Evolutionary conservation across 2,113 vertebrate species (phyloP).

Genomic region (Brachyhypopomus gauderio): DNA sequence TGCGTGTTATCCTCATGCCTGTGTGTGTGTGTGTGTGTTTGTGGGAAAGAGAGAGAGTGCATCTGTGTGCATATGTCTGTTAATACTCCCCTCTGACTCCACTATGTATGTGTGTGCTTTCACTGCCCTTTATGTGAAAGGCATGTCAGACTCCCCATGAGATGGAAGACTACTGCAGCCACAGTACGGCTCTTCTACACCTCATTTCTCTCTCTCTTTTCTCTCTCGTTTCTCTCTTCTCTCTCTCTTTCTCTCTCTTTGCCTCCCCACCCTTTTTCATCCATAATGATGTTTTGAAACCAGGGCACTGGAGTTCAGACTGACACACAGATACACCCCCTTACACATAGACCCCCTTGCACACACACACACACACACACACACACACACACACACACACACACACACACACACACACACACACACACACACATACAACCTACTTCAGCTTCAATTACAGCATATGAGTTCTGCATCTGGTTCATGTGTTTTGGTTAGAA

Average conservation of each 20-base stretch:
- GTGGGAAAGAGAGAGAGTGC: background rate
- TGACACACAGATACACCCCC: background rate
- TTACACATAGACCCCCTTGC: background rate
- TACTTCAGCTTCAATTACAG: background rate
- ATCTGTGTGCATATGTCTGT: background rate
- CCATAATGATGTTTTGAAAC: background rate
- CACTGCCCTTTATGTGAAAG: constrained; percentile 8
- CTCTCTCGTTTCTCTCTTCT: background rate
- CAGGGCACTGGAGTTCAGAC: background rate
- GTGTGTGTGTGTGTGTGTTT: background rate
- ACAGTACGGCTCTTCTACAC: constrained; percentile 7
- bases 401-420: too few species aligned
- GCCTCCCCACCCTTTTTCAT: too few species aligned
- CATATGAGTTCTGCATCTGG: background rate
- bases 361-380: too few species aligned
- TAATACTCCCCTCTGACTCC: background rate
- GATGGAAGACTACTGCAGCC: constrained; percentile 24
- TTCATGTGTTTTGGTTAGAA: background rate
- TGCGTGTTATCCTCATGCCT: background rate
- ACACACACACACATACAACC: background rate
- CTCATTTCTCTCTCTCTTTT: constrained; percentile 13
- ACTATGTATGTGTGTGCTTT: constrained; percentile 10
- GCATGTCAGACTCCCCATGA: constrained; percentile 16
- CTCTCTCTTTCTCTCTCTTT: background rate
- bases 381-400: too few species aligned